phyloP scores from a whole-genome alignment of 2,113 vertebrate genomes.

The Odobenus rosmarus region DNA sequence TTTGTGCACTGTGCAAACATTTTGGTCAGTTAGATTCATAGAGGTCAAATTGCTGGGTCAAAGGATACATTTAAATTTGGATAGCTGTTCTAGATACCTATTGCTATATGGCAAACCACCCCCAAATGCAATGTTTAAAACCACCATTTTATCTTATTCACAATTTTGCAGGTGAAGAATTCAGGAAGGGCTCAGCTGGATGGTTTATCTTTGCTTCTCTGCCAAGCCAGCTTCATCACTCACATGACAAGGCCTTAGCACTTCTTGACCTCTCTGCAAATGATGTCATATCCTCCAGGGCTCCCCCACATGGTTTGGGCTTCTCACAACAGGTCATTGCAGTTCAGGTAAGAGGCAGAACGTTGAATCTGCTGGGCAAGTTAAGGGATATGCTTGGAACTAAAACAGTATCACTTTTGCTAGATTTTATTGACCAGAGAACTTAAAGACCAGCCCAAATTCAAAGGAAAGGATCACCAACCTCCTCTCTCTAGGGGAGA shows the following conservation, averaged over 20 bases:
- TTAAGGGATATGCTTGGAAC: neutral
- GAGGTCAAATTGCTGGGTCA: neutral
- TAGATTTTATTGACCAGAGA: constrained; percentile 16
- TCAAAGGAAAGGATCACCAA: neutral
- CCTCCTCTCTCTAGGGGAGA: neutral
- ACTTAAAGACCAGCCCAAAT: neutral
- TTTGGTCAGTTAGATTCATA: neutral
- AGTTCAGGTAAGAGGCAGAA: neutral
- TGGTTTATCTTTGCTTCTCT: neutral
- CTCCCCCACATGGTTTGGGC: neutral
- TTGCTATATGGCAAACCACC: neutral
- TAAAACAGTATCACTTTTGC: neutral
- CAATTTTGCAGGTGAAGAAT: neutral
- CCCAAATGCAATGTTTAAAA: neutral
- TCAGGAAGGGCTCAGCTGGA: neutral
- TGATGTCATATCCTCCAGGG: neutral
- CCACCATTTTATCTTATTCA: neutral
- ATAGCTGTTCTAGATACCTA: neutral
- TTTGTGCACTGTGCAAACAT: neutral
- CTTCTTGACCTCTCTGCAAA: neutral
- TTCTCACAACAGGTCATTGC: neutral
- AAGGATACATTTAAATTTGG: neutral
- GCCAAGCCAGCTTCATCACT: neutral
- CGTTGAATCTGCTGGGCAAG: neutral
- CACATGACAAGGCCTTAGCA: neutral